Percentiles rank a stretch among this genome's conserved stretches.
These are phyloP conservation scores for Tursiops truncatus DNA, from an alignment of 2,113 vertebrate genomes.

Conservation along the genomic window DNA sequence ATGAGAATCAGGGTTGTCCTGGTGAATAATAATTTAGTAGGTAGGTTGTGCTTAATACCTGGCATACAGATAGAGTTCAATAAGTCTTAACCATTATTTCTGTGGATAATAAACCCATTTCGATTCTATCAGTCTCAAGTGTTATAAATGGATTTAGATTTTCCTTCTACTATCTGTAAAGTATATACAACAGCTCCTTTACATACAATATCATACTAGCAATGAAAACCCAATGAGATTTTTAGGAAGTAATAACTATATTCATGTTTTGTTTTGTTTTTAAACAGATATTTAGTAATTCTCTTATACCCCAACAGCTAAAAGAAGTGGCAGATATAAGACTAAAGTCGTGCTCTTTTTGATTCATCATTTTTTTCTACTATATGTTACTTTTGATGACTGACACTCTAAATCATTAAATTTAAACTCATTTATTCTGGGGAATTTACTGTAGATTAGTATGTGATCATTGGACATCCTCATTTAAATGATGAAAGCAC, in stretches of 20 bases:
- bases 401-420: not conserved
- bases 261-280: not conserved
- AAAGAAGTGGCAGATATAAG: not conserved
- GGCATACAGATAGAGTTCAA: not conserved
- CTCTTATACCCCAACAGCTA: not conserved
- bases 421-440: not conserved
- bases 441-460: not conserved
- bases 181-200: not conserved
- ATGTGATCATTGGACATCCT: not conserved
- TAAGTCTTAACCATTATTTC: not conserved
- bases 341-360: not conserved
- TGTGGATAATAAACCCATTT: not conserved
- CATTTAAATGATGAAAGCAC: not conserved
- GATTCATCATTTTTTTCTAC: not conserved
- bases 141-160: not conserved
- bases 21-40: not conserved
- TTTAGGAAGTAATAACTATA: not conserved
- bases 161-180: not conserved
- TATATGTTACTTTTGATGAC: not conserved
- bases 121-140: not conserved
- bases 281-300: not conserved
- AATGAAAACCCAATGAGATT: not conserved
- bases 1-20: not conserved
- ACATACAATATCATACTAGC: not conserved
- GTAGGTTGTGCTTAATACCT: not conserved